phyloP scores from a whole-genome alignment of 2,113 vertebrate genomes.

The Solea solea region DNA sequence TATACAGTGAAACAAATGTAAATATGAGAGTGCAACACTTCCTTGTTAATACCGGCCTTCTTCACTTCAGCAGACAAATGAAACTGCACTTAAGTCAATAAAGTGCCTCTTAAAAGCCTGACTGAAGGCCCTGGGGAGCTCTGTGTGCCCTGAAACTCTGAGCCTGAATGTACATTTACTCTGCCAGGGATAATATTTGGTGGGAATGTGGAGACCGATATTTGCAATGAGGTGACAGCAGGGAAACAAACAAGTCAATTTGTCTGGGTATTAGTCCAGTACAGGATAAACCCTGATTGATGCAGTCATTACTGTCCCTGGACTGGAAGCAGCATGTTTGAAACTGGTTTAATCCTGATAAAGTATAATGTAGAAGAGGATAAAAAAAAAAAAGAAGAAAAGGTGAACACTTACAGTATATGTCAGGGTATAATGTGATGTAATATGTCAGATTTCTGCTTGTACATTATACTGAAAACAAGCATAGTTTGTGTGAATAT shows the following conservation, averaged over 20 bases:
- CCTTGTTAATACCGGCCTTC: conserved; percentile 20
- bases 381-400: background rate
- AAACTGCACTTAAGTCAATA: conserved; percentile 58
- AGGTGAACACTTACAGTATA: too few relatives aligned
- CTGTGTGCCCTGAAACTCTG: conserved; percentile 30
- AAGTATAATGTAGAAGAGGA: conserved; percentile 9
- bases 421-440: too few relatives aligned
- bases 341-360: conserved; percentile 71
- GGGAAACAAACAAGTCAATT: conserved; percentile 64
- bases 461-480: too few relatives aligned
- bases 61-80: conserved; percentile 44
- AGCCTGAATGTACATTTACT: conserved; percentile 22
- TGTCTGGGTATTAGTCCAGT: conserved; percentile 52
- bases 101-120: conserved; percentile 38
- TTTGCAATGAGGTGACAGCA: conserved; percentile 44
- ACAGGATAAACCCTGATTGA: conserved; percentile 66
- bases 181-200: conserved; percentile 16
- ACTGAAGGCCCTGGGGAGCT: conserved; percentile 15
- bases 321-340: conserved; percentile 19
- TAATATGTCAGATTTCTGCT: too few relatives aligned
- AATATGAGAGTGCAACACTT: conserved; percentile 46
- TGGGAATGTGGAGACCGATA: conserved; percentile 31
- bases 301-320: conserved; percentile 61
- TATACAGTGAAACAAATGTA: conserved; percentile 55
- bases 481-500: too few relatives aligned